A percentile compares a stretch with the other conserved stretches of the same genome.
Evolutionary conservation across 1,140 invertebrate genomes (phyloP).

Genomic region (Schmidtea mediterranea): DNA sequence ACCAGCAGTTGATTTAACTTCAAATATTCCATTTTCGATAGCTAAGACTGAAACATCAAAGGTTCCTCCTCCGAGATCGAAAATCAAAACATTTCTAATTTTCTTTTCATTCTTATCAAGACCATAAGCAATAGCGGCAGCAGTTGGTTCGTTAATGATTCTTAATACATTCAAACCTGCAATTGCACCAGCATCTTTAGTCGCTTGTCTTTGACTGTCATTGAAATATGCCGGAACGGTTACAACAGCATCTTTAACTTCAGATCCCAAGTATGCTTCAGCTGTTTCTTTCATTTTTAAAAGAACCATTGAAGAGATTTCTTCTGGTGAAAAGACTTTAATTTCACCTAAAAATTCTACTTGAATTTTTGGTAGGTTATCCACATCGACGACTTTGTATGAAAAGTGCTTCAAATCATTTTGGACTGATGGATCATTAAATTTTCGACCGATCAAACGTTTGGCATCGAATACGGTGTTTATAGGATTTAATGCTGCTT

Average conservation of each 20-base stretch:
- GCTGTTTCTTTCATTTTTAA: too few species aligned
- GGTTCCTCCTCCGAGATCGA: too few species aligned
- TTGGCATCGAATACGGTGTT: constrained; percentile 74
- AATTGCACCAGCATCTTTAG: constrained; percentile 30
- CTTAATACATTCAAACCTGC: constrained; percentile 33
- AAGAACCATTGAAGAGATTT: background rate
- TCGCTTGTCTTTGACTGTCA: too few species aligned
- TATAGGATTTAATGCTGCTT: constrained; percentile 51
- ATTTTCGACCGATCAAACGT: constrained; percentile 52
- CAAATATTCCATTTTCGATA: constrained; percentile 76
- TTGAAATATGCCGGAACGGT: too few species aligned
- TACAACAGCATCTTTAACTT: constrained; percentile 15
- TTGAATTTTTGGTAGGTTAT: constrained; percentile 53
- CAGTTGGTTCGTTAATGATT: too few species aligned
- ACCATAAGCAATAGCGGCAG: constrained; percentile 30
- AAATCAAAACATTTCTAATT: constrained; percentile 36
- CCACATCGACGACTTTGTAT: constrained; percentile 52
- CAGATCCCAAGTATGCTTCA: constrained; percentile 42
- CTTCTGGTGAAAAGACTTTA: constrained; percentile 26
- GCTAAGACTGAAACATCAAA: constrained; percentile 43
- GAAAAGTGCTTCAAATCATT: constrained; percentile 36
- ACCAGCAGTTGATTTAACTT: constrained; percentile 75
- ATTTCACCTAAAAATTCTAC: constrained; percentile 55
- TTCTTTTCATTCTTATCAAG: constrained; percentile 31
- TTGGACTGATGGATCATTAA: constrained; percentile 42